Evolutionary conservation across 2,113 vertebrate species (phyloP), one percentile per base, ranked within the genome.

Genomic region (Podocnemis expansa): DNA sequence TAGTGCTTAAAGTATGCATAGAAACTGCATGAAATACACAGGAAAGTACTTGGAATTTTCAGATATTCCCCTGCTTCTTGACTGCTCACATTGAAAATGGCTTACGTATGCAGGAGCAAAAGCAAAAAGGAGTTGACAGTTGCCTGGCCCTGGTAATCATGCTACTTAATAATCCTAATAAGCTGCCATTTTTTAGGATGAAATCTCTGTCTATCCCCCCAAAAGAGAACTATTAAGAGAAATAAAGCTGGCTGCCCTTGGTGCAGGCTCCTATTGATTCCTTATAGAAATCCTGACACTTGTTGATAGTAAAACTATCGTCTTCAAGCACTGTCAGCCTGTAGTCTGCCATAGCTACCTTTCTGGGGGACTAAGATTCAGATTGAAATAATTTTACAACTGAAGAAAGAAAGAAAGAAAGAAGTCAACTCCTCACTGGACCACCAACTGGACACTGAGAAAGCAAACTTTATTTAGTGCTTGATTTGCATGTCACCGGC

Each of bases 201-300:
- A 78, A 82, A 3, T 2, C 67, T 75, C 24, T 70, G 56, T 52
- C 16, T 54, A 8, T 78, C 91, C 55, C 16, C 51, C 89, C 54
- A 95, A 96, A 89, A 47, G 60, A 84, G 92, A 87, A 78, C 5
- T 11, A 67, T 54, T 43, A 93, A 87, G 89, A 96, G 96, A 45
- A 90, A 96, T 92, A 79, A 34, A 93, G 52, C 38, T 54, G 88
- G 55, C 38, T 54, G 88, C 17, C 78, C 47, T 91, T 96, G 56
- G 58, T 88, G 94, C 88, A 87, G 76, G 95, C 89, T 94, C n/a
- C 22, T 82, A 87, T 22, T 76, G 94, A 87, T n/a, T 88, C 83
- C 67, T 91, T 49, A 87, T 88, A 95, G 93, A 95, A 96, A 97
- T 97, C 93, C 95, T 55, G 82, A 96, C 97, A 91, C 82, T 83